Percentiles rank a stretch among this genome's conserved stretches.
Conservation (phyloP, 2,113 vertebrate genomes). For the Aegotheles bennettii region DNA sequence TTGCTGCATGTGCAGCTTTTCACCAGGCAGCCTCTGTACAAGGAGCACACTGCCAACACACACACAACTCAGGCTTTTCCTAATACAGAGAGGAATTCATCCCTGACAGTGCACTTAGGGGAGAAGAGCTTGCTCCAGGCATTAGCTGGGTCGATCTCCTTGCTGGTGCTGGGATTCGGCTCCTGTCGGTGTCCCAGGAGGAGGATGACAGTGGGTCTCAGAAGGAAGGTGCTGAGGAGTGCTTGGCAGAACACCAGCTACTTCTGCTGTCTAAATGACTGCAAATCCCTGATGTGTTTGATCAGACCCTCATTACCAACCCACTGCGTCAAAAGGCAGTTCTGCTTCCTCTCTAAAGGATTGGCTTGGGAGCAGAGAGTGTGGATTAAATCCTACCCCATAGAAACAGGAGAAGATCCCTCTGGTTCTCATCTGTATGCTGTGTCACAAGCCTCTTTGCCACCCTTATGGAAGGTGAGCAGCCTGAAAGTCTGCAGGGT, state of each 20-base stretch:
- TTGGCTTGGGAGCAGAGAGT: not conserved
- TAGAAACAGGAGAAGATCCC: not conserved
- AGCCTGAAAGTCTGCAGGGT: not conserved
- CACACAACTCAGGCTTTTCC: not conserved
- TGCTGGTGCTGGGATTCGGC: not conserved
- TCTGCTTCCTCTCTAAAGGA: not conserved
- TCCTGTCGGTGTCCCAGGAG: not conserved
- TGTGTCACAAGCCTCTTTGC: not conserved
- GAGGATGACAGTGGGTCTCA: not conserved
- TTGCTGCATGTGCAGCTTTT: not conserved
- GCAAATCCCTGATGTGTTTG: not conserved
- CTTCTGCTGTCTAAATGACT: not conserved
- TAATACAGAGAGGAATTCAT: not conserved
- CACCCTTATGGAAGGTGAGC: not conserved
- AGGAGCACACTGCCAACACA: not conserved
- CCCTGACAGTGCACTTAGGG: not conserved
- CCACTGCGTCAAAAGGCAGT: not conserved
- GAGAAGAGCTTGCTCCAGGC: not conserved
- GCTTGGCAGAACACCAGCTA: not conserved
- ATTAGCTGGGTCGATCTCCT: not conserved
- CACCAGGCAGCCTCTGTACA: not conserved
- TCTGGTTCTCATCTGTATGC: not conserved
- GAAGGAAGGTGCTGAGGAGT: not conserved
- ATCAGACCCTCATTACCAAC: not conserved
- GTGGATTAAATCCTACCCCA: rapidly evolving